Percentiles rank a stretch among this genome's conserved stretches.
Evolutionary conservation across 1,140 invertebrate genomes (phyloP).

Genomic region (Neuroterus valhalla): DNA sequence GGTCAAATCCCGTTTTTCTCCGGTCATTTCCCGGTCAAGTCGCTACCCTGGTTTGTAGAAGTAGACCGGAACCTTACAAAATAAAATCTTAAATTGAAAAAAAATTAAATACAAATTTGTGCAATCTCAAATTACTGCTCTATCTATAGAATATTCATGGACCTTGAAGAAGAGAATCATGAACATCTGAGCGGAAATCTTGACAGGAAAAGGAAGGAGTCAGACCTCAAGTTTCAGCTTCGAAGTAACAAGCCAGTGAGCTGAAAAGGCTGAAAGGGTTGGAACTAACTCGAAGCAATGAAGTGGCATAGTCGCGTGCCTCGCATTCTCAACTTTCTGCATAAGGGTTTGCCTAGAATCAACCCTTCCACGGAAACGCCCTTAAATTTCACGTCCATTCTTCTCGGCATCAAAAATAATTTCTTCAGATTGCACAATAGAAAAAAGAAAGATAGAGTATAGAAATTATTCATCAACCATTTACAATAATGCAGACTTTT

Average conservation of each 20-base stretch:
- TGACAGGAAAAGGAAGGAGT: constrained; percentile 18
- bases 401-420: neutral
- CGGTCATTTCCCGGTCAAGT: too few relatives aligned
- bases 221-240: constrained; percentile 47
- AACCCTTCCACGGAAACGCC: neutral
- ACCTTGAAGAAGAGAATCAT: neutral
- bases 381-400: too few relatives aligned
- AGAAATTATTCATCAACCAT: neutral
- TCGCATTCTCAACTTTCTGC: constrained; percentile 54
- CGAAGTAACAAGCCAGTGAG: constrained; percentile 59
- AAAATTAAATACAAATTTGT: too few relatives aligned
- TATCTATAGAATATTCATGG: neutral
- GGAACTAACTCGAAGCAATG: constrained; percentile 63
- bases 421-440: neutral
- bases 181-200: constrained; percentile 17
- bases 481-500: neutral
- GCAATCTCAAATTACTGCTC: neutral
- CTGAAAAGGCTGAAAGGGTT: constrained; percentile 35
- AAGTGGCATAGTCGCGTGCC: constrained; percentile 64
- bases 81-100: too few relatives aligned
- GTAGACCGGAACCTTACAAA: too few relatives aligned
- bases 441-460: neutral
- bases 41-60: too few relatives aligned
- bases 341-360: neutral
- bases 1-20: too few relatives aligned